Base-by-base conservation (phyloP, 2,797 vertebrate species). In the Rhadinocentrus ornatus region DNA sequence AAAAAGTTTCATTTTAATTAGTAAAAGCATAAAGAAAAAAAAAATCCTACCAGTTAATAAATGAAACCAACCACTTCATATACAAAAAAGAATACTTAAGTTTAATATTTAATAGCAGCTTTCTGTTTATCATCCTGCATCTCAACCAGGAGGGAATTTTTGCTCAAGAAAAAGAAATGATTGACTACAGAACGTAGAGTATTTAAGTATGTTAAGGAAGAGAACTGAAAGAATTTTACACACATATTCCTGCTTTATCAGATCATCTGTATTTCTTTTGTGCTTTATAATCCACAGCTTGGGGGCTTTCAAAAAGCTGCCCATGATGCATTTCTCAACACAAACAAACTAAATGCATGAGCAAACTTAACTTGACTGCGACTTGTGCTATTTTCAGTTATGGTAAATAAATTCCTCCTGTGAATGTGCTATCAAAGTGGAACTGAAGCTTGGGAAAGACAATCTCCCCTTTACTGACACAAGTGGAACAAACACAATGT, bases 331-430 rank as follows among this genome's bases (percentile, higher is more conserved):
- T 55, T 72, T 69, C 22, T 59, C 29, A 32, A 65, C 26, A 52
- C 74, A 69, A 72, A 66, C 35, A 64, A 84, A 61, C 27, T 6
- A 16, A 69, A 70, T 20, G 1, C 29, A 66, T 2, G 24, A 66
- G 50, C 29, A 53, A 71, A 77, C 37, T 34, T 7, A 1, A 66
- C 57, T 9, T 16, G 50, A 34, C 26, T 24, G 13, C 52, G 22
- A 71, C 13, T 29, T 12, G 1, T 27, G 39, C 57, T 52, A 60
- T 54, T 67, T 80, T 65, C 18, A 66, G 44, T 24, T 27, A 60
- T 29, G 22, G 57, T 37, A 58, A 74, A 72, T 27, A 60, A 29
- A 64, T 37, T 57, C 57, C 26, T 22, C 16, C 46, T 59, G 53
- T 59, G 0, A 56, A 27, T 63, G 12, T 59, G 73, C 62, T 59